phyloP scores from a whole-genome alignment of 2,888 invertebrate genomes.

The Andrena dorsata region DNA sequence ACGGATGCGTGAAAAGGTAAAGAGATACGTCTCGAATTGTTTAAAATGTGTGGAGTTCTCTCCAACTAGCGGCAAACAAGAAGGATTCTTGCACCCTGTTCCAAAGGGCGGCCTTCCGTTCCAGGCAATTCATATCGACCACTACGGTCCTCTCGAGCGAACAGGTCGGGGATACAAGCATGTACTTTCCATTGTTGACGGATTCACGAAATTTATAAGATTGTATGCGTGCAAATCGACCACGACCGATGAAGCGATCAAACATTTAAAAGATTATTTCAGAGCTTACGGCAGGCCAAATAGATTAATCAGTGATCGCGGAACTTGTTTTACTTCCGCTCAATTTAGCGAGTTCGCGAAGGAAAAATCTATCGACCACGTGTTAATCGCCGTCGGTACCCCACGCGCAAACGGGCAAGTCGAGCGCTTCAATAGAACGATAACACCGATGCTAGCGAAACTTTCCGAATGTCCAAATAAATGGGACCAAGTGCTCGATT shows the following conservation, averaged over 20 bases:
- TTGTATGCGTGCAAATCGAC: slow-evolving; percentile 6
- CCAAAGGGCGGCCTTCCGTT: not conserved
- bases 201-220: slow-evolving; percentile 18
- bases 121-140: not conserved
- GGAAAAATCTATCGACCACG: not conserved
- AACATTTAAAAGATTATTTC: slow-evolving; percentile 5
- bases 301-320: not conserved
- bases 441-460: not conserved
- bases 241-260: slow-evolving; percentile 3
- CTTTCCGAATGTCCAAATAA: not conserved
- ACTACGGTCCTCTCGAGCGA: slow-evolving; percentile 9
- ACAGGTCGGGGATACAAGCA: not conserved
- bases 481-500: not conserved
- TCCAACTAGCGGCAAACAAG: not conserved
- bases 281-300: not conserved
- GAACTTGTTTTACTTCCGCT: not conserved
- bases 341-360: not conserved
- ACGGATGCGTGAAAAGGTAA: slow-evolving; percentile 6
- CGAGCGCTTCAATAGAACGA: not conserved
- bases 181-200: not conserved
- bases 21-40: not conserved
- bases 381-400: not conserved
- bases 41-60: slow-evolving; percentile 8
- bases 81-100: slow-evolving; percentile 4
- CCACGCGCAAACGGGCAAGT: not conserved